phyloP scores from a whole-genome alignment of 2,797 vertebrate genomes.

The Hipposideros larvatus region DNA sequence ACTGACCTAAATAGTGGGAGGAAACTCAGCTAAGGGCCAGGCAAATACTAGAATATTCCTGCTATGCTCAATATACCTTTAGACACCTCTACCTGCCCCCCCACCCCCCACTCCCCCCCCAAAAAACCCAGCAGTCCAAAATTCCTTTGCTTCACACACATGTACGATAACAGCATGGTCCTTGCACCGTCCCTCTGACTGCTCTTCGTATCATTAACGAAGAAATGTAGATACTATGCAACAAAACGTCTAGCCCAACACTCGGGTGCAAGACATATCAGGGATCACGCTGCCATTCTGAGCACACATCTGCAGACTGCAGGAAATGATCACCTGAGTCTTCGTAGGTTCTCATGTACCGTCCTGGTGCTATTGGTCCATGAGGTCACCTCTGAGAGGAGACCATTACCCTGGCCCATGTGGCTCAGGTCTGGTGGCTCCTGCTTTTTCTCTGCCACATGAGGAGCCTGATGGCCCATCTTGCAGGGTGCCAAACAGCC shows the following conservation, averaged over 20 bases:
- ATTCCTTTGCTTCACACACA: background rate
- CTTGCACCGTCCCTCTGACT: background rate
- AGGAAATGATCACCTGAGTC: background rate
- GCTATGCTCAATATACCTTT: background rate
- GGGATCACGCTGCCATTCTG: background rate
- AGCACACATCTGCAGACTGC: background rate
- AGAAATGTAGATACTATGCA: background rate
- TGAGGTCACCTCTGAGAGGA: background rate
- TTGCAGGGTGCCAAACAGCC: background rate
- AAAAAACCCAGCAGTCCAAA: background rate
- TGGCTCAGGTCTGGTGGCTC: background rate
- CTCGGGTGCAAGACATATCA: background rate
- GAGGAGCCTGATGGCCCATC: background rate
- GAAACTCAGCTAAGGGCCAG: background rate
- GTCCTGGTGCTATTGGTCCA: background rate
- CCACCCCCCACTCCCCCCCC: rapidly evolving
- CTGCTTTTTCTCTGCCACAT: background rate
- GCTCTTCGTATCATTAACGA: background rate
- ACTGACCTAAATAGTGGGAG: background rate
- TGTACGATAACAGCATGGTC: background rate
- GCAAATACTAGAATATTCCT: background rate
- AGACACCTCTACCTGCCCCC: background rate
- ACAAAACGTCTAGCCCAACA: background rate
- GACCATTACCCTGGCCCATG: background rate
- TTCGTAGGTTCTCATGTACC: background rate